Conservation (phyloP, 2,888 invertebrate species). For the Pristionchus mayeri region DNA sequence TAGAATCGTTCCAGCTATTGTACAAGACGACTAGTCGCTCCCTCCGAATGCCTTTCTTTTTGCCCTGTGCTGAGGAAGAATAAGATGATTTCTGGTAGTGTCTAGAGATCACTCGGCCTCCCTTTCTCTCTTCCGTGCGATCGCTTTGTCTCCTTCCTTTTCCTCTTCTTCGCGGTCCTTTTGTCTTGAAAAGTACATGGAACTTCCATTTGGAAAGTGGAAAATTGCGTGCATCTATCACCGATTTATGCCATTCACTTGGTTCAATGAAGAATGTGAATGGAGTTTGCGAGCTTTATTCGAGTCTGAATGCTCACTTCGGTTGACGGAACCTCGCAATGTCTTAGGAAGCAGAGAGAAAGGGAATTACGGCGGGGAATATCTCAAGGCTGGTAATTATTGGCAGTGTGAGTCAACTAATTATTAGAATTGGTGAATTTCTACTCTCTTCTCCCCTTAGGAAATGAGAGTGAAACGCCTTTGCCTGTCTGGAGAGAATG, state of each 20-base stretch:
- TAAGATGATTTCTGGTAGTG: conserved; percentile 27
- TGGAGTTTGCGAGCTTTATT: too few species aligned
- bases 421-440: conserved; percentile 32
- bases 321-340: not conserved
- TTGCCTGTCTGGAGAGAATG: not conserved
- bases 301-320: too few species aligned
- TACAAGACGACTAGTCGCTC: not conserved
- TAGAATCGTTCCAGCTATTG: conserved; percentile 17
- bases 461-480: conserved; percentile 42
- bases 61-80: not conserved
- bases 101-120: not conserved
- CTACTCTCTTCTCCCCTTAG: not conserved
- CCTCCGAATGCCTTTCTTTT: not conserved
- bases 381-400: conserved; percentile 38
- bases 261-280: not conserved
- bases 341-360: not conserved
- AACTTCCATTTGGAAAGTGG: not conserved
- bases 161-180: not conserved
- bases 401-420: conserved; percentile 4
- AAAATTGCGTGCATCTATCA: not conserved
- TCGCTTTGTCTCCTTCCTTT: conserved; percentile 1
- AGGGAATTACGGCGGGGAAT: conserved; percentile 3
- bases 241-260: not conserved
- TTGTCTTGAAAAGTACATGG: not conserved
- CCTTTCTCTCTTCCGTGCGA: not conserved